phyloP scores from a whole-genome alignment of 2,797 vertebrate genomes.

The Phoebastria nigripes region DNA sequence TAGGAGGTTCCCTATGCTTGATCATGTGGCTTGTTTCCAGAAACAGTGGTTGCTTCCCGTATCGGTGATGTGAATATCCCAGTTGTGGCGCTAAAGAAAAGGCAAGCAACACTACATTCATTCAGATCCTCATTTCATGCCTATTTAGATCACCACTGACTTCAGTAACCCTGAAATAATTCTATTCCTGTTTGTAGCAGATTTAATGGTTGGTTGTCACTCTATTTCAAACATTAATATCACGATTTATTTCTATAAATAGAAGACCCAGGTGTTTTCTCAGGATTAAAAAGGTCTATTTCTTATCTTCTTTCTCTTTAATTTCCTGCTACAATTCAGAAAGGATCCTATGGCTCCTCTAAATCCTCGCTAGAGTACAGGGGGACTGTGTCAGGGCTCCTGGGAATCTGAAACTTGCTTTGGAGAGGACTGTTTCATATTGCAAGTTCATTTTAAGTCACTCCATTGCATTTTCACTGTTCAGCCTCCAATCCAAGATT shows the following conservation, averaged over 20 bases:
- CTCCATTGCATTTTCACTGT: conserved; percentile 9
- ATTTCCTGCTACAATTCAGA: not conserved
- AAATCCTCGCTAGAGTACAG: not conserved
- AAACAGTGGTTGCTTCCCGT: not conserved
- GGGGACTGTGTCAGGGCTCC: not conserved
- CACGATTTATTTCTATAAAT: not conserved
- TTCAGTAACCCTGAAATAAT: not conserved
- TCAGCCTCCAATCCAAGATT: conserved; percentile 43
- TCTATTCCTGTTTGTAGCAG: not conserved
- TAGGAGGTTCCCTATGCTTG: not conserved
- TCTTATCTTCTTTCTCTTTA: not conserved
- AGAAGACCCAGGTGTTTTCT: not conserved
- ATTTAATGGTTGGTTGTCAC: conserved; percentile 1
- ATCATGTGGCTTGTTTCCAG: not conserved
- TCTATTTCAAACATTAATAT: not conserved
- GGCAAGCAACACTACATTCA: not conserved
- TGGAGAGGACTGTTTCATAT: not conserved
- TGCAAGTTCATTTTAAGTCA: conserved; percentile 23
- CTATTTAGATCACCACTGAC: not conserved
- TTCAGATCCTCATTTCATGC: conserved; percentile 6
- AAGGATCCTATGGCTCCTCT: not conserved
- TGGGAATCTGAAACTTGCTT: not conserved
- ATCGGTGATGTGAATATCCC: not conserved
- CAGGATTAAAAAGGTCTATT: not conserved
- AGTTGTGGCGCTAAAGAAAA: not conserved